phyloP scores from a whole-genome alignment of 2,113 vertebrate genomes.

The Platanista minor region DNA sequence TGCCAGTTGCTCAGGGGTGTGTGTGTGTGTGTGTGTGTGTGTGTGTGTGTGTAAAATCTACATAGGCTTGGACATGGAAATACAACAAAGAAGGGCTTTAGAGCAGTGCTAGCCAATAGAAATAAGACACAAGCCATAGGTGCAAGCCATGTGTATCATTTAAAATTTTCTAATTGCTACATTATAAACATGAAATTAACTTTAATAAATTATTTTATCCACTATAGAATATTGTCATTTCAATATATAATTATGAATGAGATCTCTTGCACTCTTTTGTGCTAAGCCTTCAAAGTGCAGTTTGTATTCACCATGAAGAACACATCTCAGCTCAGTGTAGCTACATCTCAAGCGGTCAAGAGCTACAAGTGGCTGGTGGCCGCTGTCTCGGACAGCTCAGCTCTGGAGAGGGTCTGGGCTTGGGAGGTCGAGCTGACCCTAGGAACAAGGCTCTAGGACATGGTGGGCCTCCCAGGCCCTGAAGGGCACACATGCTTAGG shows the following conservation, averaged over 20 bases:
- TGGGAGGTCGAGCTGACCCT: background rate
- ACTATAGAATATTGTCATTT: background rate
- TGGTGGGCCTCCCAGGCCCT: background rate
- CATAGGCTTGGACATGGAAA: background rate
- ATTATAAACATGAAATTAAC: background rate
- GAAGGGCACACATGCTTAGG: background rate
- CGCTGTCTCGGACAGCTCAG: accelerated
- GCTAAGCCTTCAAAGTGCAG: background rate
- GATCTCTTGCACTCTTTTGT: background rate
- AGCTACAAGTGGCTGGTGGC: background rate
- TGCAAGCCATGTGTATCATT: background rate
- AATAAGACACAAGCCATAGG: background rate
- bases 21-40: background rate
- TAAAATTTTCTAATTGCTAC: background rate
- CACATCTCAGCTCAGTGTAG: background rate
- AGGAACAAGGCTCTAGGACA: background rate
- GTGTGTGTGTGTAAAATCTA: background rate
- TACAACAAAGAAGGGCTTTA: background rate
- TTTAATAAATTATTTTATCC: background rate
- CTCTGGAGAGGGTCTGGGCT: background rate
- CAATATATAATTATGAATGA: background rate
- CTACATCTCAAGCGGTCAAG: background rate
- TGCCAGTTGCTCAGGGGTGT: background rate
- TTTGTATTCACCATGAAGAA: background rate
- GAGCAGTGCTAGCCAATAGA: background rate